Percentiles rank a stretch among this genome's conserved stretches.
Evolutionary conservation across 2,888 invertebrate genomes (phyloP).

Genomic region (Patella depressa): DNA sequence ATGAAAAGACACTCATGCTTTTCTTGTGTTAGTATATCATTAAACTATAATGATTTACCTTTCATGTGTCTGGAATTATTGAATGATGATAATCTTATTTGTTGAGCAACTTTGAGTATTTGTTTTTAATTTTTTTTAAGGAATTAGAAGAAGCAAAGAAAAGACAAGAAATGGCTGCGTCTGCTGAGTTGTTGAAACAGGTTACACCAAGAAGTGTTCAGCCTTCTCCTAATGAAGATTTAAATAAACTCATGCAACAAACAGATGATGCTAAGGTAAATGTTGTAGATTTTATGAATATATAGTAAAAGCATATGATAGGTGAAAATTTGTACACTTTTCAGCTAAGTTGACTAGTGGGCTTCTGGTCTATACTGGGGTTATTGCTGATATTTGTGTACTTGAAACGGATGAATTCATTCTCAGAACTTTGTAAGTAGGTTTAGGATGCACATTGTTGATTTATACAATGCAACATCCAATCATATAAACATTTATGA

Average conservation of each 20-base stretch:
- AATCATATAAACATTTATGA: neutral
- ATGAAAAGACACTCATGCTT: neutral
- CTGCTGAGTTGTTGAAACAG: conserved; percentile 28
- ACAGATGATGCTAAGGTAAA: conserved; percentile 68
- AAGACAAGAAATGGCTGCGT: conserved; percentile 43
- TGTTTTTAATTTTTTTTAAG: conserved; percentile 21
- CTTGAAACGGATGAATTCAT: no score
- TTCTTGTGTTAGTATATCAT: neutral
- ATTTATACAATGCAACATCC: neutral
- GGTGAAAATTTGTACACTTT: no score
- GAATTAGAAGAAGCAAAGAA: conserved; percentile 53
- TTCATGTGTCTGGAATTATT: neutral
- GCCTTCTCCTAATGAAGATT: conserved; percentile 51
- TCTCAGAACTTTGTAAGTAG: no score
- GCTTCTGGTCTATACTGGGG: no score
- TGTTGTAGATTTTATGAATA: no score
- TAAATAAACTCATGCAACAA: conserved; percentile 60
- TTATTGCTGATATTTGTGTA: no score
- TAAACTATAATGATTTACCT: conserved; percentile 3
- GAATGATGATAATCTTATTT: no score
- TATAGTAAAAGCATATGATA: no score
- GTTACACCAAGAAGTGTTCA: conserved; percentile 13
- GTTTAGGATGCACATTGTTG: no score
- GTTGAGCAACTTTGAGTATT: no score
- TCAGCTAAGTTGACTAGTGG: no score